A percentile compares a stretch with the other conserved stretches of the same genome.
These are phyloP conservation scores for Sesamia nonagrioides DNA, from an alignment of 1,140 invertebrate genomes.

Conservation along the genomic window DNA sequence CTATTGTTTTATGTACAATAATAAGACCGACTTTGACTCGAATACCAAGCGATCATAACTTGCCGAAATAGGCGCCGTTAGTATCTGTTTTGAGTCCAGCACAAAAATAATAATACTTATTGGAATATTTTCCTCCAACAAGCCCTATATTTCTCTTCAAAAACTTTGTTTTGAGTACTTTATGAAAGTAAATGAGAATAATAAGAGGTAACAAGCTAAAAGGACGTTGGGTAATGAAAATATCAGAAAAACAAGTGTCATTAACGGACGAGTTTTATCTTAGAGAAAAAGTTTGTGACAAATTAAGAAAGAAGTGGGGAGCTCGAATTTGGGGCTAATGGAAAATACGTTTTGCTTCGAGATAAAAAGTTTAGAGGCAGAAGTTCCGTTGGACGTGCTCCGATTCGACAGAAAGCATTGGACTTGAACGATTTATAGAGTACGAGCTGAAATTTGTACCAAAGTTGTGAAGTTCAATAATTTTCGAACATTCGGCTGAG, in stretches of 20 bases:
- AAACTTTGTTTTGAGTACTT: slow-evolving; percentile 46
- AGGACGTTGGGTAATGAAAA: slow-evolving; percentile 54
- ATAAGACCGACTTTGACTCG: background rate
- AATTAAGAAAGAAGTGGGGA: slow-evolving; percentile 48
- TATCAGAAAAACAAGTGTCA: slow-evolving; percentile 57
- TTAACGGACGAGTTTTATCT: slow-evolving; percentile 55
- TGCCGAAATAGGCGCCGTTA: slow-evolving; percentile 10
- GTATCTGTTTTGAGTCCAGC: slow-evolving; percentile 17
- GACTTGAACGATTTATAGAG: slow-evolving; percentile 41
- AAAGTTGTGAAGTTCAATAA: slow-evolving; percentile 25
- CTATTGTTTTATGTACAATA: slow-evolving; percentile 13
- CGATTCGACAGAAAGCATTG: slow-evolving; percentile 25
- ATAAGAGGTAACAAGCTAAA: slow-evolving; percentile 25
- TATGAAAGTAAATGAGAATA: slow-evolving; percentile 50
- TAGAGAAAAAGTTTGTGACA: slow-evolving; percentile 52
- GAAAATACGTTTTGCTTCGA: slow-evolving; percentile 49
- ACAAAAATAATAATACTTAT: slow-evolving; percentile 38
- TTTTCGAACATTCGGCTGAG: background rate
- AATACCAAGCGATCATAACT: slow-evolving; percentile 28
- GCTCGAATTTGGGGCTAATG: slow-evolving; percentile 42
- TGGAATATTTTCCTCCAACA: slow-evolving; percentile 3
- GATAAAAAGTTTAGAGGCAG: slow-evolving; percentile 49
- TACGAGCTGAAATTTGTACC: slow-evolving; percentile 17
- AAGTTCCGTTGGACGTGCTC: slow-evolving; percentile 29
- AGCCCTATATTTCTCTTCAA: background rate